These are phyloP conservation scores for Prorops nasuta DNA, from an alignment of 1,140 invertebrate genomes.

Conservation along the genomic window DNA sequence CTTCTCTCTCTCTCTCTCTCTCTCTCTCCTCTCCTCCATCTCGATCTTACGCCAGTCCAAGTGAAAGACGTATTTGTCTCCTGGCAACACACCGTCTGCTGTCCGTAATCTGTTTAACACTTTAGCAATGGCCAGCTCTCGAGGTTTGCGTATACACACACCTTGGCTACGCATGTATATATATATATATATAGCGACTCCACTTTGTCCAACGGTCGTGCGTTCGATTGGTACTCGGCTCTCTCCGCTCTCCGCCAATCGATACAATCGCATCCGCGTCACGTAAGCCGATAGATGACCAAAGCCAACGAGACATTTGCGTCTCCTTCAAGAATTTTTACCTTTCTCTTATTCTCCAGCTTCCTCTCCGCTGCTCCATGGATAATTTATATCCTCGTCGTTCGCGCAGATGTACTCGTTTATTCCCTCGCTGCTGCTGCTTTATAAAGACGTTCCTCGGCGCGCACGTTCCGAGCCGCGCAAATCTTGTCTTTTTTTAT, in stretches of 20 bases:
- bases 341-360: too few relatives aligned
- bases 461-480: too few relatives aligned
- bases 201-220: too few relatives aligned
- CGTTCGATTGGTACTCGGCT: too few relatives aligned
- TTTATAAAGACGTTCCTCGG: not conserved
- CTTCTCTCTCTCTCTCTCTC: conserved; percentile 8
- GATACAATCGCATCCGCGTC: conserved; percentile 1
- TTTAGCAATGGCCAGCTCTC: conserved; percentile 15
- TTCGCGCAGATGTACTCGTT: too few relatives aligned
- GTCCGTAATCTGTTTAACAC: conserved; percentile 40
- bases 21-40: conserved; percentile 32
- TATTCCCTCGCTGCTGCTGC: not conserved
- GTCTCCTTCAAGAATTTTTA: too few relatives aligned
- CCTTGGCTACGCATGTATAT: too few relatives aligned
- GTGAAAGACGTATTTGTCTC: conserved; percentile 48
- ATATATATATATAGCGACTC: too few relatives aligned
- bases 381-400: too few relatives aligned
- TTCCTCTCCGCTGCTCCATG: too few relatives aligned
- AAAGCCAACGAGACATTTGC: not conserved
- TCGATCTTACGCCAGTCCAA: conserved; percentile 40
- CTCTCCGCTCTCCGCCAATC: conserved; percentile 3
- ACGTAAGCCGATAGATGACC: not conserved
- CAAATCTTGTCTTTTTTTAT: too few relatives aligned
- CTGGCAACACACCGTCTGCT: conserved; percentile 43
- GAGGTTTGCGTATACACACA: too few relatives aligned